Percentiles rank a stretch among this genome's conserved stretches.
Conservation (phyloP, 2,797 vertebrate species). For the Melanotaenia nigrans region DNA sequence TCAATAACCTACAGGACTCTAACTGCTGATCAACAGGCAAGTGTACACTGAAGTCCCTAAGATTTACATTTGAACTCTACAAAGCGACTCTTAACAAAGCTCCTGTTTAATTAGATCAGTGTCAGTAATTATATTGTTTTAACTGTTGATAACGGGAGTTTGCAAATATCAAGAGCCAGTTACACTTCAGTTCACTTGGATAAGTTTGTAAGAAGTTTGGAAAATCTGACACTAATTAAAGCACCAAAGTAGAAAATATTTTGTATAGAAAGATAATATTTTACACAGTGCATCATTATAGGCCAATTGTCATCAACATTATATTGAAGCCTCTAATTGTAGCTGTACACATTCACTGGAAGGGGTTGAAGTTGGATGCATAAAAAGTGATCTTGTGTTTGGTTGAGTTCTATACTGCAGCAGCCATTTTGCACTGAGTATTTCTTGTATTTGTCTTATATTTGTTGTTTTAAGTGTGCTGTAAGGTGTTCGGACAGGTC, state of each 20-base stretch:
- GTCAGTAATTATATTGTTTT: slow-evolving; percentile 15
- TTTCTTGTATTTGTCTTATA: slow-evolving; percentile 27
- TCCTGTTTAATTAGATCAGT: slow-evolving; percentile 18
- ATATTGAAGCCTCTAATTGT: slow-evolving; percentile 18
- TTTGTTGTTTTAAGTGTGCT: slow-evolving; percentile 29
- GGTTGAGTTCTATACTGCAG: slow-evolving; percentile 1
- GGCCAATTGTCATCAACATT: slow-evolving; percentile 2
- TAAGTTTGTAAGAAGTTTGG: neutral
- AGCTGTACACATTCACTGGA: slow-evolving; percentile 19
- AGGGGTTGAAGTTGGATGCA: neutral
- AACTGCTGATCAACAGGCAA: slow-evolving; percentile 43
- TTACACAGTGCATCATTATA: slow-evolving; percentile 43
- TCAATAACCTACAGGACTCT: slow-evolving; percentile 25
- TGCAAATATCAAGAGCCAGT: slow-evolving; percentile 12
- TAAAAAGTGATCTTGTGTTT: neutral
- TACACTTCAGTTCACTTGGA: neutral
- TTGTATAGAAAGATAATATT: slow-evolving; percentile 20
- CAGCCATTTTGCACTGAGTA: slow-evolving; percentile 44
- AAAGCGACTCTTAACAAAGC: slow-evolving; percentile 11
- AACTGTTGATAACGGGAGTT: slow-evolving; percentile 15
- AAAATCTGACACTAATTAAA: slow-evolving; percentile 8
- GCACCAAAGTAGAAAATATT: slow-evolving; percentile 19
- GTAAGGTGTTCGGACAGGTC: slow-evolving; percentile 37
- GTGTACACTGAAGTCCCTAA: slow-evolving; percentile 7
- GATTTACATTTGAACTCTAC: slow-evolving; percentile 22